phyloP scores from a whole-genome alignment of 2,888 invertebrate genomes.

The Himalopsyche tibetana region DNA sequence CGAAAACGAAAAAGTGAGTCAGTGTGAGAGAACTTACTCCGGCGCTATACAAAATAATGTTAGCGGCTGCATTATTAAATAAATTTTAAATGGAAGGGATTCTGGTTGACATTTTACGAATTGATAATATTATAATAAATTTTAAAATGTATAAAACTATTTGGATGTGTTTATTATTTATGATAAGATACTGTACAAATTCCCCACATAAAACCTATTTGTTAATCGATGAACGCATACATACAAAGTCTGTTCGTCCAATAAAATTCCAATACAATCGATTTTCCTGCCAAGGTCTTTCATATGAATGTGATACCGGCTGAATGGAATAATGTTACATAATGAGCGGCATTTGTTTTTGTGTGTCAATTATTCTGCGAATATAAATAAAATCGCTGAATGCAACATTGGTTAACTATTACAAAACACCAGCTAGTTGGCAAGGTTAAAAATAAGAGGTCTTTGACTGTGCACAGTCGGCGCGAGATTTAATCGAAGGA shows the following conservation, averaged over 20 bases:
- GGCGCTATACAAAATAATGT: background rate
- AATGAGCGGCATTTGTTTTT: background rate
- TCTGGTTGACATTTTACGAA: no score
- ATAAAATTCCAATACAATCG: background rate
- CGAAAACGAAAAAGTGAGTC: slow-evolving; percentile 36
- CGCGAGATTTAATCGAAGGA: no score
- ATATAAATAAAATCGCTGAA: background rate
- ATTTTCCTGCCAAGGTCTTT: slow-evolving; percentile 1
- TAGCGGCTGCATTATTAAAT: background rate
- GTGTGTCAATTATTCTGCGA: slow-evolving; percentile 8
- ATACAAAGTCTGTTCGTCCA: background rate
- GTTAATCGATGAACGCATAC: no score
- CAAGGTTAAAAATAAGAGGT: slow-evolving; percentile 16
- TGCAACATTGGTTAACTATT: background rate
- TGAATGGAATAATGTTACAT: slow-evolving; percentile 27
- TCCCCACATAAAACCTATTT: no score
- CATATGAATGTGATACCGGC: background rate
- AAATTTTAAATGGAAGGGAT: background rate
- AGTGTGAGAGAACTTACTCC: background rate
- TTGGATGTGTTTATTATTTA: no score
- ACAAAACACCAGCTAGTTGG: background rate
- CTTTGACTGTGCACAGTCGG: no score
- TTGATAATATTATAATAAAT: no score
- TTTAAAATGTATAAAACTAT: no score
- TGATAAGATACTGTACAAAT: no score